Conservation (phyloP, 1,140 invertebrate genomes). For the Forficula auricularia region DNA sequence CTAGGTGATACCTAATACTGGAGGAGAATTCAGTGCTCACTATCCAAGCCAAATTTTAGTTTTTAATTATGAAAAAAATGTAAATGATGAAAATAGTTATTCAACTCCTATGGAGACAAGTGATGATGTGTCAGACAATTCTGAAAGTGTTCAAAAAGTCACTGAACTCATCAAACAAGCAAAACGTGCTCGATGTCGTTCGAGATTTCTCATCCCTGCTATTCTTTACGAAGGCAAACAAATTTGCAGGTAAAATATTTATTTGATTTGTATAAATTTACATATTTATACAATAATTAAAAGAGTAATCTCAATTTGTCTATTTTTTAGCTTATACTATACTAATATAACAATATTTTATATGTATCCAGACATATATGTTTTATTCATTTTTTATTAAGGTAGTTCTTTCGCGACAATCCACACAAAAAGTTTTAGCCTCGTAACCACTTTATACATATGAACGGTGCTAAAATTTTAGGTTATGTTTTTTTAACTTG, state of each 20-base stretch:
- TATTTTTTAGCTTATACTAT: background rate
- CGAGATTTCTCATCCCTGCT: conserved; percentile 60
- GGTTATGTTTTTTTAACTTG: too few species aligned
- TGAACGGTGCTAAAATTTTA: too few species aligned
- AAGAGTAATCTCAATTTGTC: too few species aligned
- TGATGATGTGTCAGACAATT: conserved; percentile 25
- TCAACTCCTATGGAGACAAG: conserved; percentile 15
- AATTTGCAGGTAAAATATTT: conserved; percentile 35
- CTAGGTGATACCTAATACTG: conserved; percentile 40
- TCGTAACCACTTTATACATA: too few species aligned
- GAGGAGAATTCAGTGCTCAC: conserved; percentile 52
- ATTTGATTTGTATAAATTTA: background rate
- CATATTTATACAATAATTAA: background rate
- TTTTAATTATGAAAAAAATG: conserved; percentile 43
- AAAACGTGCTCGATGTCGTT: conserved; percentile 44
- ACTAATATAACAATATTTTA: background rate
- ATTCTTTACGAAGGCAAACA: conserved; percentile 61
- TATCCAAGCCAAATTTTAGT: conserved; percentile 58
- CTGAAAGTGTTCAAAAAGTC: conserved; percentile 42
- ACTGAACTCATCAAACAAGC: conserved; percentile 35
- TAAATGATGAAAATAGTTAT: conserved; percentile 18
- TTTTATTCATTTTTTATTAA: background rate
- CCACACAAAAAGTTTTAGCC: too few species aligned
- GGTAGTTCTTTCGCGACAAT: background rate
- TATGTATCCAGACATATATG: background rate